Conservation (phyloP, 1,140 invertebrate species). For the Spodoptera frugiperda region DNA sequence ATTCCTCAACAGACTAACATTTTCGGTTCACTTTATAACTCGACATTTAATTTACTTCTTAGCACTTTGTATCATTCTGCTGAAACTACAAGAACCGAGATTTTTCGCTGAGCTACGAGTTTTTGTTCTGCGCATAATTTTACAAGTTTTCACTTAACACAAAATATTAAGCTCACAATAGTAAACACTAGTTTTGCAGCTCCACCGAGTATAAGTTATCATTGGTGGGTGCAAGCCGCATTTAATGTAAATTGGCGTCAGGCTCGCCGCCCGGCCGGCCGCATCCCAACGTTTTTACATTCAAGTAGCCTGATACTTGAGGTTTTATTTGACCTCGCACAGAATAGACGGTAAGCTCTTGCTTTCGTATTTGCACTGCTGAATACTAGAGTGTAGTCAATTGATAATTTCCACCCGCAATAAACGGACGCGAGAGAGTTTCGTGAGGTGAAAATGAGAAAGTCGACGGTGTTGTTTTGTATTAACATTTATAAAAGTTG, state of each 20-base stretch:
- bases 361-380: constrained; percentile 66
- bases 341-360: constrained; percentile 63
- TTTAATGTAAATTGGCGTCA: constrained; percentile 83
- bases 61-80: constrained; percentile 14
- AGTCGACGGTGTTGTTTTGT: constrained; percentile 52
- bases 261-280: constrained; percentile 60
- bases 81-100: constrained; percentile 5
- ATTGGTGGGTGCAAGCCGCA: constrained; percentile 73
- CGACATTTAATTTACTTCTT: not conserved
- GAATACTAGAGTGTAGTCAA: constrained; percentile 64
- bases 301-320: constrained; percentile 75
- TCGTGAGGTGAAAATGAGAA: constrained; percentile 57
- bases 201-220: constrained; percentile 74
- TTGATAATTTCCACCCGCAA: constrained; percentile 60
- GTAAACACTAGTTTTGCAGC: constrained; percentile 59
- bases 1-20: too few species aligned
- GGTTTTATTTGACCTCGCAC: constrained; percentile 69
- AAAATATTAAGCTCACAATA: constrained; percentile 43
- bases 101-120: constrained; percentile 14
- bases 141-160: constrained; percentile 41
- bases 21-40: too few species aligned
- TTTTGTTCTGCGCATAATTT: constrained; percentile 36
- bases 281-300: constrained; percentile 77
- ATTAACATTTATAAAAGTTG: constrained; percentile 54
- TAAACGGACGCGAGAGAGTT: constrained; percentile 51